Conservation (phyloP, 2,888 invertebrate genomes). For the Caenorhabditis sp. region DNA sequence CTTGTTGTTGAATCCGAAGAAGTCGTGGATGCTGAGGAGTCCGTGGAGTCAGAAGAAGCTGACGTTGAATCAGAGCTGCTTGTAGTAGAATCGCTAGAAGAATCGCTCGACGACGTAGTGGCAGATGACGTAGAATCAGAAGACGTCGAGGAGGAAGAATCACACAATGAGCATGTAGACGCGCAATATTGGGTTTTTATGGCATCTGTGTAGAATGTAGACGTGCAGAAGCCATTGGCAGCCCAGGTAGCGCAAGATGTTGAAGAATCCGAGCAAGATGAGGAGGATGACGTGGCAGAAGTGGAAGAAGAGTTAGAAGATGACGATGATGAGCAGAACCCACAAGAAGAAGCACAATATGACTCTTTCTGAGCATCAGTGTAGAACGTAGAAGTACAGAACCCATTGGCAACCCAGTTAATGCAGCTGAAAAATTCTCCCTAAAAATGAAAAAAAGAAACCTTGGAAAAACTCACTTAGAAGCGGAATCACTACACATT, state of each 20-base stretch:
- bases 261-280: conserved; percentile 7
- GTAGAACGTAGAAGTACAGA: conserved; percentile 24
- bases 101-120: too few relatives aligned
- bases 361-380: conserved; percentile 30
- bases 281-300: neutral
- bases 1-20: too few relatives aligned
- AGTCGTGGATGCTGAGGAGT: too few relatives aligned
- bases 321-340: conserved; percentile 18
- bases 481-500: conserved; percentile 28
- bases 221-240: conserved; percentile 43
- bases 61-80: too few relatives aligned
- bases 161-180: conserved; percentile 23
- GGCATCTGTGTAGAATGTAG: conserved; percentile 34
- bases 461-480: conserved; percentile 37
- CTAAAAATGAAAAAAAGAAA: too few relatives aligned
- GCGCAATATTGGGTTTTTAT: conserved; percentile 43
- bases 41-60: too few relatives aligned
- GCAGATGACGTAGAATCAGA: too few relatives aligned
- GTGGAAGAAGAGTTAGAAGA: conserved; percentile 12
- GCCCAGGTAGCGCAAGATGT: conserved; percentile 25
- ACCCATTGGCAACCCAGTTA: conserved; percentile 43
- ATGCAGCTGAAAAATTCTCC: conserved; percentile 33
- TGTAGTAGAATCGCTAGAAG: too few relatives aligned
- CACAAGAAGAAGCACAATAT: conserved; percentile 23
- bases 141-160: conserved; percentile 17